These are phyloP conservation scores for Zaprionus ornatus DNA, from an alignment of 1,140 invertebrate genomes.

Conservation along the genomic window DNA sequence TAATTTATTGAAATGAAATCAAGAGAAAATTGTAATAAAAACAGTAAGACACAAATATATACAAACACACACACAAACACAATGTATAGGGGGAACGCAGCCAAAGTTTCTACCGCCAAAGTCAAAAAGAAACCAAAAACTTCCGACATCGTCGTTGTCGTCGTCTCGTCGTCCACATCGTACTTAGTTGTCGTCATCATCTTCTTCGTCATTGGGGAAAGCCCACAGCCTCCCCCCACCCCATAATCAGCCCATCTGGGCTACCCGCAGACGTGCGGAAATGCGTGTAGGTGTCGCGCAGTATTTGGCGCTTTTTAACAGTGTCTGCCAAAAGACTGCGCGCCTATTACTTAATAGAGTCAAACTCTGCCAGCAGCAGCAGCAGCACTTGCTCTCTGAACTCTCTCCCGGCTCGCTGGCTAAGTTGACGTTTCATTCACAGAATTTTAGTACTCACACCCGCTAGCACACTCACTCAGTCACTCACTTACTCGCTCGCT, in stretches of 20 bases:
- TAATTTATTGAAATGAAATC: conserved; percentile 81
- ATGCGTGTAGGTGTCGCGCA: conserved; percentile 37
- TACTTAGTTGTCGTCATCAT: conserved; percentile 6
- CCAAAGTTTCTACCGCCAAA: conserved; percentile 28
- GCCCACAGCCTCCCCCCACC: neutral
- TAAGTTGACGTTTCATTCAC: conserved; percentile 63
- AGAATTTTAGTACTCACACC: conserved; percentile 37
- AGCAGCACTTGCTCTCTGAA: conserved; percentile 20
- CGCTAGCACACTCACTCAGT: conserved; percentile 5
- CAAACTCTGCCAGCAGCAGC: conserved; percentile 54
- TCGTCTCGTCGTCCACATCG: neutral
- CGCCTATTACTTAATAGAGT: conserved; percentile 80
- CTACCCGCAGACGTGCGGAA: conserved; percentile 31
- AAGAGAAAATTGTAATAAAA: conserved; percentile 72
- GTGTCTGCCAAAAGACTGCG: conserved; percentile 57
- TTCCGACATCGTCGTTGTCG: neutral
- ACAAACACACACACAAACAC: neutral
- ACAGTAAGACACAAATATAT: conserved; percentile 1
- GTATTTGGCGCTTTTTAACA: conserved; percentile 16
- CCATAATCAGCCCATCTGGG: neutral
- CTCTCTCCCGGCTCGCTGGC: conserved; percentile 1
- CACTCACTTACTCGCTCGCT: conserved; percentile 8
- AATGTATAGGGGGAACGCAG: neutral
- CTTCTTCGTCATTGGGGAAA: conserved; percentile 40
- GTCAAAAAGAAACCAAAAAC: conserved; percentile 16